These are phyloP conservation scores for Diorhabda elongata DNA, from an alignment of 1,140 invertebrate genomes.

Conservation along the genomic window DNA sequence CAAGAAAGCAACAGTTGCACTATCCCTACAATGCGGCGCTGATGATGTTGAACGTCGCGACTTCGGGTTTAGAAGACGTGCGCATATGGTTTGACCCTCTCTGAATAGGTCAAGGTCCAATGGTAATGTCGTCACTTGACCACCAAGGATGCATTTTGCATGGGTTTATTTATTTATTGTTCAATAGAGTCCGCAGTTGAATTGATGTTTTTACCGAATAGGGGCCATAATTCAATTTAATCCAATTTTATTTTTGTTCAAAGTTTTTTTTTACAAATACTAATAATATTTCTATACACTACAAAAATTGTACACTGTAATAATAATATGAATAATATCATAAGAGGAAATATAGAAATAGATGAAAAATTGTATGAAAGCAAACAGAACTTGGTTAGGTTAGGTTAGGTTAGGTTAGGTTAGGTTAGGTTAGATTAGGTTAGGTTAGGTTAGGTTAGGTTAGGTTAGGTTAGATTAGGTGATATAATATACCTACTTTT, in stretches of 20 bases:
- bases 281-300: too few relatives aligned
- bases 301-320: too few relatives aligned
- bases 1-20: constrained; percentile 32
- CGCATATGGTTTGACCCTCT: constrained; percentile 33
- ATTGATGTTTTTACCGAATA: not conserved
- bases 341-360: too few relatives aligned
- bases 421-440: too few relatives aligned
- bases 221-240: not conserved
- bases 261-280: too few relatives aligned
- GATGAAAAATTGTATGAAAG: too few relatives aligned
- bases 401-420: too few relatives aligned
- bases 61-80: constrained; percentile 27
- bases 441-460: too few relatives aligned
- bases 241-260: not conserved
- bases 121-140: constrained; percentile 36
- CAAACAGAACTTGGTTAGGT: too few relatives aligned
- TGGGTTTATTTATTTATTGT: constrained; percentile 28
- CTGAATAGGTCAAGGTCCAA: constrained; percentile 39
- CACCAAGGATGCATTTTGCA: constrained; percentile 32
- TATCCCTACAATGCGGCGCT: constrained; percentile 20
- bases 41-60: constrained; percentile 30
- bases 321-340: too few relatives aligned
- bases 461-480: too few relatives aligned
- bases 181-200: not conserved
- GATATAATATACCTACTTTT: too few relatives aligned